These are phyloP conservation scores for Choloepus didactylus DNA, from an alignment of 2,797 vertebrate genomes.

Conservation along the genomic window DNA sequence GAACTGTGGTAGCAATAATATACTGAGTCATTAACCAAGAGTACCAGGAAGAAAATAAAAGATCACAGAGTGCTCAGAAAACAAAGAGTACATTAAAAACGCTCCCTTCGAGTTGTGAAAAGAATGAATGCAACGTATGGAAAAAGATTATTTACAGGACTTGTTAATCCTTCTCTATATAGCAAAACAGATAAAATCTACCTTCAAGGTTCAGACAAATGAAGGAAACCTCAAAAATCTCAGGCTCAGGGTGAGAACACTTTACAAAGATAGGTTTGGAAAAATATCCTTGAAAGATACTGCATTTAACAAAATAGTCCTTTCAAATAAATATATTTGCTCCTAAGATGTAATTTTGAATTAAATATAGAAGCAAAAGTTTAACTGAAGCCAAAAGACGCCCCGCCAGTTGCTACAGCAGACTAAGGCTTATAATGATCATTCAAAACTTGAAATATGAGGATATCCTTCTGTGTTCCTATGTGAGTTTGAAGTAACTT, in stretches of 20 bases:
- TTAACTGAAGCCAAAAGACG: conserved; percentile 17
- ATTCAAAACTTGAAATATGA: conserved; percentile 21
- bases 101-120: neutral
- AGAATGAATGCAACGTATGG: neutral
- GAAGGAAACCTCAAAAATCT: neutral
- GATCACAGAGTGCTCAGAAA: neutral
- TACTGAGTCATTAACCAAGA: conserved; percentile 47
- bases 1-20: neutral
- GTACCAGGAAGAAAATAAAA: conserved; percentile 44
- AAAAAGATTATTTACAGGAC: conserved; percentile 34
- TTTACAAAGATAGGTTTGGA: neutral
- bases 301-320: neutral
- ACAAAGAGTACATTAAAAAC: conserved; percentile 40
- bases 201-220: conserved; percentile 28
- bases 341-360: conserved; percentile 20
- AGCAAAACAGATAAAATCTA: conserved; percentile 47
- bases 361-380: conserved; percentile 20
- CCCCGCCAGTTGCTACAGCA: neutral
- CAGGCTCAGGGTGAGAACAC: neutral
- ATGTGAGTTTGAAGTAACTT: neutral
- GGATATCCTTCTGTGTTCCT: neutral
- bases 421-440: neutral
- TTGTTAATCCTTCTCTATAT: conserved; percentile 19
- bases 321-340: neutral
- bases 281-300: neutral